Evolutionary conservation across 2,797 vertebrate species (phyloP).

Genomic region (Aldrovandia affinis): DNA sequence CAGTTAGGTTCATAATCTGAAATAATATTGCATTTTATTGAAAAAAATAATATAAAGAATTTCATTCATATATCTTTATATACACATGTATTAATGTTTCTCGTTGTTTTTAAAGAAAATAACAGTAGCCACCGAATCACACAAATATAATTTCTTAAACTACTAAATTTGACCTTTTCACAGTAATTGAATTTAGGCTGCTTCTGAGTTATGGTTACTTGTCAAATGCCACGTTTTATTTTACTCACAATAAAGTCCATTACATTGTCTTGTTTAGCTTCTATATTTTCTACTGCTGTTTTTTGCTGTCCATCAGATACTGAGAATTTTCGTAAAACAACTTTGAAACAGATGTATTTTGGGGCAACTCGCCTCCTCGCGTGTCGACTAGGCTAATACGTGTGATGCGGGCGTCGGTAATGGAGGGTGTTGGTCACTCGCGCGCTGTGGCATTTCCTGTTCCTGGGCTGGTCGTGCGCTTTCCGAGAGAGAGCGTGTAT

Average conservation of each 20-base stretch:
- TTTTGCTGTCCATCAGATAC: constrained; percentile 7
- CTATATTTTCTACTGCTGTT: background rate
- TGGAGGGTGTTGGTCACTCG: constrained; percentile 44
- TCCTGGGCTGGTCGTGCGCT: constrained; percentile 36
- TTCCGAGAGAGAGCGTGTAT: constrained; percentile 50
- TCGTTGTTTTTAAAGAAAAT: no score
- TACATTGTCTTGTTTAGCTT: constrained; percentile 8
- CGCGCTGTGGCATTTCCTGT: constrained; percentile 40
- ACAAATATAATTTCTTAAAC: no score
- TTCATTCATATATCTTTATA: no score
- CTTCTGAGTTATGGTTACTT: no score
- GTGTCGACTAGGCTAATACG: constrained; percentile 33
- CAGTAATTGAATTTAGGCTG: no score
- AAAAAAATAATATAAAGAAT: no score
- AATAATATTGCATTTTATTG: background rate
- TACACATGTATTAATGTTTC: no score
- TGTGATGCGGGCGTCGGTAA: constrained; percentile 28
- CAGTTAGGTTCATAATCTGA: background rate
- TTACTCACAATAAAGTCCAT: background rate
- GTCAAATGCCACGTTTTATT: background rate
- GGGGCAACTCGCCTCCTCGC: constrained; percentile 30
- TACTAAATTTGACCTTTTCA: no score
- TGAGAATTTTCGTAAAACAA: background rate
- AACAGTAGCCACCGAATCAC: no score
- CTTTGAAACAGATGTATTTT: background rate